Evolutionary conservation across 2,888 invertebrate genomes (phyloP), one percentile per base, ranked within the genome.

Genomic region (Caenorhabditis auriculariae): DNA sequence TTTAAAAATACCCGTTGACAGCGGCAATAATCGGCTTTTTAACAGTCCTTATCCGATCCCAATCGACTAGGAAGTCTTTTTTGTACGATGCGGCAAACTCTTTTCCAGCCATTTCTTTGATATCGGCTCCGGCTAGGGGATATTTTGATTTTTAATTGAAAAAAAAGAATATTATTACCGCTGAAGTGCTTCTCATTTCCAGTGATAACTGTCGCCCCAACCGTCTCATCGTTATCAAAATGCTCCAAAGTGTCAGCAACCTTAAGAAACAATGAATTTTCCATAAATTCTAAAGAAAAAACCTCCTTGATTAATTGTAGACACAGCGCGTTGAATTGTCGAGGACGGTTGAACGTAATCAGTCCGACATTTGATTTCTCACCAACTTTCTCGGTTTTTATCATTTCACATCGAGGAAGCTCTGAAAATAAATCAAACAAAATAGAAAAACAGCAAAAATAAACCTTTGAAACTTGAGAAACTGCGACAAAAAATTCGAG

Each of bases 1-100:
- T n/a, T n/a, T n/a, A n/a, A n/a, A n/a, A n/a, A 84, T 89, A 96
- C 51, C 96, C 96, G 83, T 96, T 96, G 19, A 98, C 96, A 57
- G 95, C 96, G 29, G 96, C 96, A 76, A 96, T 93, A 46, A 93
- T 86, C 1, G 96, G 96, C 81, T 94, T 96, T 52, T 86, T 88
- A 53, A 88, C 24, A 66, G 86, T 85, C 7, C 89, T 85, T 9
- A 96, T 86, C 51, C 87, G 85, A 56, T 89, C 88, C 95, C 95
- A 98, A 73, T 89, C 87, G 57, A 85, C 85, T 12, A 96, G 86
- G 84, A 96, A 93, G 53, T 89, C 88, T n/a, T n/a, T n/a, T n/a
- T n/a, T n/a, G n/a, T n/a, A n/a, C n/a, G n/a, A n/a, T n/a, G n/a
- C 15, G 17, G 23, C 19, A 37, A 66, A 76, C 35, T 66, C 38